These are phyloP conservation scores for Eulemur mongoz DNA, from an alignment of 2,797 vertebrate species.

Conservation along the genomic window DNA sequence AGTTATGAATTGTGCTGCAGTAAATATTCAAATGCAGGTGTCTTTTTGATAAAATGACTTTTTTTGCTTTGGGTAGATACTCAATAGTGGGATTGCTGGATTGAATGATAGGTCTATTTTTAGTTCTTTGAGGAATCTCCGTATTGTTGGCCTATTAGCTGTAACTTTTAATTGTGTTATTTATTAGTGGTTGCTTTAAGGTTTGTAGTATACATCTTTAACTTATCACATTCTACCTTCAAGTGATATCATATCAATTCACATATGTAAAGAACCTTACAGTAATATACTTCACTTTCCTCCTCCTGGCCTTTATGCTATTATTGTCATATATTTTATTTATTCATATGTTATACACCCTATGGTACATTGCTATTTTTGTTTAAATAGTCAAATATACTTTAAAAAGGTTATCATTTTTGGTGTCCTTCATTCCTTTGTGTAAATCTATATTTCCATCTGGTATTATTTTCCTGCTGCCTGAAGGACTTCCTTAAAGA, in stretches of 20 bases:
- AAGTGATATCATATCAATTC: background rate
- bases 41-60: no score
- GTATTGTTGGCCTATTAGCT: background rate
- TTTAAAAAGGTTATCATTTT: background rate
- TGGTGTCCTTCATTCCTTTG: background rate
- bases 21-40: no score
- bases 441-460: background rate
- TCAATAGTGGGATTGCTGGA: no score
- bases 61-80: no score
- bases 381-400: background rate
- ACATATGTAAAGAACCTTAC: background rate
- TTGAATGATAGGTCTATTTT: no score
- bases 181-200: background rate
- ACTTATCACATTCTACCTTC: background rate
- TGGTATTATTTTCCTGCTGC: background rate
- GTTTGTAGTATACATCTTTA: background rate
- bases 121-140: no score
- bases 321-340: background rate
- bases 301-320: background rate
- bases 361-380: background rate
- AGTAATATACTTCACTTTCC: background rate
- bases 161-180: background rate
- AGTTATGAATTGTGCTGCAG: no score
- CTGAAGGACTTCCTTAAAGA: background rate
- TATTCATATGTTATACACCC: background rate